Evolutionary conservation across 1,140 invertebrate species (phyloP).

Genomic region (Apis laboriosa): DNA sequence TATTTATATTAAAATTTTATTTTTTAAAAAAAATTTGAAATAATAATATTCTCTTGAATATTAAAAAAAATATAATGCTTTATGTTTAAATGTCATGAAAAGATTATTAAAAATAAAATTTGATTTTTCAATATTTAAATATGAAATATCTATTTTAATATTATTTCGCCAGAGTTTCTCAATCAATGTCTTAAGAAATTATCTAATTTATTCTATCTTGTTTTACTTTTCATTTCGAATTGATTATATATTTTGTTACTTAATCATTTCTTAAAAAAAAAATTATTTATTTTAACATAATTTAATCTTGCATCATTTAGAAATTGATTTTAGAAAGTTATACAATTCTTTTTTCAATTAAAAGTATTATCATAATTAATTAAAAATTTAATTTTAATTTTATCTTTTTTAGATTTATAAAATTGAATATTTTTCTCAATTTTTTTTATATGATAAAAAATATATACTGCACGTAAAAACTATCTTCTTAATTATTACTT

Average conservation of each 20-base stretch:
- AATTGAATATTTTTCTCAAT: neutral
- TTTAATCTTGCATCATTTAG: neutral
- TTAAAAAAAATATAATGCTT: neutral
- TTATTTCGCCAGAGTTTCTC: neutral
- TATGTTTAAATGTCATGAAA: neutral
- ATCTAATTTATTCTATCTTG: neutral
- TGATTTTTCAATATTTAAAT: neutral
- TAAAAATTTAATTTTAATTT: neutral
- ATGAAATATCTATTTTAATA: neutral
- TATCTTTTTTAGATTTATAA: neutral
- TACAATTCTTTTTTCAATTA: neutral
- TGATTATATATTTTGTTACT: neutral
- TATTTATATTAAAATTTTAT: too few relatives aligned
- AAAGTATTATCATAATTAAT: neutral
- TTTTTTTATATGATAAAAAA: too few relatives aligned
- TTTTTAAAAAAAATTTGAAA: neutral
- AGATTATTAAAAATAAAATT: neutral
- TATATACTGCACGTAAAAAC: too few relatives aligned
- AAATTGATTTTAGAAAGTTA: neutral
- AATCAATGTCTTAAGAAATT: neutral
- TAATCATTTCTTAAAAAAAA: too few relatives aligned
- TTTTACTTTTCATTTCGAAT: neutral
- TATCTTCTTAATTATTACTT: neutral
- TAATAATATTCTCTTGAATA: neutral
- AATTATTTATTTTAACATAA: neutral